A percentile compares a stretch with the other conserved stretches of the same genome.
phyloP scores from a whole-genome alignment of 2,888 invertebrate species.

The Sericinus montela region DNA sequence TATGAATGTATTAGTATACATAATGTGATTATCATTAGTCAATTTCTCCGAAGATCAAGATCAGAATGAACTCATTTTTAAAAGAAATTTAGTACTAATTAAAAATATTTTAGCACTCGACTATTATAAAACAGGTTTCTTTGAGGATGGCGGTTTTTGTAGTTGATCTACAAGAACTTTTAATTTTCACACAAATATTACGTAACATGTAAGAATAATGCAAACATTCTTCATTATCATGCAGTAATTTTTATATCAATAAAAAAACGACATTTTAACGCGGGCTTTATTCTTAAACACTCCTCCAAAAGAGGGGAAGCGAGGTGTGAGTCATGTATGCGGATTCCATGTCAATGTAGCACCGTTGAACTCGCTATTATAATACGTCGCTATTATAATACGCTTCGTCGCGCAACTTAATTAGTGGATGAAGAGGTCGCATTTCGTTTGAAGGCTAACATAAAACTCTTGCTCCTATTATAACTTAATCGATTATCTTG shows the following conservation, averaged over 20 bases:
- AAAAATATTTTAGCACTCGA: too few relatives aligned
- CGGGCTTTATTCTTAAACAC: neutral
- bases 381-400: conserved; percentile 46
- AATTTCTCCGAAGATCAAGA: too few relatives aligned
- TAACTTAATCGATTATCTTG: neutral
- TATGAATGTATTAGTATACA: too few relatives aligned
- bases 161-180: too few relatives aligned
- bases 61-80: neutral
- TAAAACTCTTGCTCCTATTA: conserved; percentile 23
- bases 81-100: too few relatives aligned
- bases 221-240: too few relatives aligned
- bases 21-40: too few relatives aligned
- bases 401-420: conserved; percentile 54
- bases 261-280: neutral
- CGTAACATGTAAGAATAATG: too few relatives aligned
- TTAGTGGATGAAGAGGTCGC: conserved; percentile 43
- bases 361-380: conserved; percentile 48
- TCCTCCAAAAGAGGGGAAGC: neutral
- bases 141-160: too few relatives aligned
- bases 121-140: too few relatives aligned
- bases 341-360: conserved; percentile 43
- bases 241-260: too few relatives aligned
- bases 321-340: conserved; percentile 35
- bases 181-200: too few relatives aligned
- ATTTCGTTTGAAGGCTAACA: conserved; percentile 43